Conservation (phyloP, 2,113 vertebrate genomes). For the Narcine bancroftii region DNA sequence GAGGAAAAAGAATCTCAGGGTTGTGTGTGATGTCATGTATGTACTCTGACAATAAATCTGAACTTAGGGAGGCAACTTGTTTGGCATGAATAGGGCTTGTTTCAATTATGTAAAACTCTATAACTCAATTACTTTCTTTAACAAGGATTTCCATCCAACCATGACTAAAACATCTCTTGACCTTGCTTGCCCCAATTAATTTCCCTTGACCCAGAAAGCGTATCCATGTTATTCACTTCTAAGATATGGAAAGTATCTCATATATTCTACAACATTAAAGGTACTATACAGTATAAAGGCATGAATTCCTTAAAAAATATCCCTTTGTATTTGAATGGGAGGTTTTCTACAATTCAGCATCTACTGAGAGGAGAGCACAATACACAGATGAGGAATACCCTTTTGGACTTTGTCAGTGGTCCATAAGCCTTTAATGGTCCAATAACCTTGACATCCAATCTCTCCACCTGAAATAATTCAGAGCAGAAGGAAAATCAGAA, state of each 20-base stretch:
- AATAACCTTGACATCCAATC: constrained; percentile 60
- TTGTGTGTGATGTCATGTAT: too few species aligned
- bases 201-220: too few species aligned
- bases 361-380: background rate
- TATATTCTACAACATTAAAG: background rate
- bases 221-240: too few species aligned
- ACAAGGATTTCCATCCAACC: background rate
- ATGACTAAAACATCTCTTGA: background rate
- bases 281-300: too few species aligned
- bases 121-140: too few species aligned
- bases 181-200: background rate
- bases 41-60: too few species aligned
- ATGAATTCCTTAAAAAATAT: background rate
- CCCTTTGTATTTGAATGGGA: background rate
- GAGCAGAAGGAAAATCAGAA: background rate
- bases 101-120: too few species aligned
- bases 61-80: too few species aligned
- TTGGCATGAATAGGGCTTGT: too few species aligned
- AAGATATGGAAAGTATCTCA: too few species aligned
- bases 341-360: background rate
- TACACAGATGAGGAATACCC: constrained; percentile 47
- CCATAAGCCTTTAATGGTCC: constrained; percentile 56
- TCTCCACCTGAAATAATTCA: constrained; percentile 51
- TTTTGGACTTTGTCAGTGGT: constrained; percentile 54
- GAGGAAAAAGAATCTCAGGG: too few species aligned